Conservation (phyloP, 2,888 invertebrate genomes). For the Conomelus anceps region DNA sequence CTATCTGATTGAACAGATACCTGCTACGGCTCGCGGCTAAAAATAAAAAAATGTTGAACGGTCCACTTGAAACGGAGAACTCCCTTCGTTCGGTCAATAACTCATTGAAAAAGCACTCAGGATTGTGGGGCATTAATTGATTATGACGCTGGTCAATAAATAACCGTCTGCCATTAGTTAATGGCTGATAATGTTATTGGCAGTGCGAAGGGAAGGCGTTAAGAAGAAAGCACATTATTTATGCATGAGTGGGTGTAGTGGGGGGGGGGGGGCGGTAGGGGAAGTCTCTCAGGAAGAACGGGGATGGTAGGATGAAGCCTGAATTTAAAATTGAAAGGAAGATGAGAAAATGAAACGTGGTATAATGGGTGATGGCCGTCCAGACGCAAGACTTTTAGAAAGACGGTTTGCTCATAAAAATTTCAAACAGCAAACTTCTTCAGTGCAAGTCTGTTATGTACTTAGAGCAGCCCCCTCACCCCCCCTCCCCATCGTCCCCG, state of each 20-base stretch:
- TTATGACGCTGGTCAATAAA: no score
- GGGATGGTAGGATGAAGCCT: no score
- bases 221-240: not conserved
- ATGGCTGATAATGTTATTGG: not conserved
- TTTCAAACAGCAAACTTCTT: not conserved
- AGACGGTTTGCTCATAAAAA: not conserved
- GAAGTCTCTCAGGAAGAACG: not conserved
- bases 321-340: not conserved
- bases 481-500: no score
- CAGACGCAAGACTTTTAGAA: not conserved
- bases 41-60: no score
- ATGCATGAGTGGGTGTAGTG: not conserved
- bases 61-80: no score
- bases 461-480: not conserved
- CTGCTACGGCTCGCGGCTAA: no score
- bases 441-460: not conserved
- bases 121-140: no score
- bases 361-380: not conserved
- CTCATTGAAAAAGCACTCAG: no score
- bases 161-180: no score
- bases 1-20: no score
- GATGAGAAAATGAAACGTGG: not conserved
- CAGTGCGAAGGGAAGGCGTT: not conserved
- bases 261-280: not conserved
- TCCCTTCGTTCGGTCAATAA: no score